Conservation (phyloP, 37 sponge, comb jelly and placozoan species). For the Theonella swinhoei region DNA sequence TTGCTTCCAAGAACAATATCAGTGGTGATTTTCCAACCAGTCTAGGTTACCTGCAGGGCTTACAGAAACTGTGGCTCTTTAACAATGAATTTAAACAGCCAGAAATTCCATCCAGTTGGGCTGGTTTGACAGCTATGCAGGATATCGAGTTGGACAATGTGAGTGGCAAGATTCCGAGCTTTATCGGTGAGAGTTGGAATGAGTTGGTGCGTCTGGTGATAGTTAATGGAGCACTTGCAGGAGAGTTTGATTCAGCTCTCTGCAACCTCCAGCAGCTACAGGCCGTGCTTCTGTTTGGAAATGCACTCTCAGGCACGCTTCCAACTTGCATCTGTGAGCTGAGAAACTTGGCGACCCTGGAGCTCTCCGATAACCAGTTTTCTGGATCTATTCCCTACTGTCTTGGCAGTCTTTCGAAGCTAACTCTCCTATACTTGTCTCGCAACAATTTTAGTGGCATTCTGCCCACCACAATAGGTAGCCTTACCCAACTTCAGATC, state of each 20-base stretch:
- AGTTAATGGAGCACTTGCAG: conserved; percentile 58
- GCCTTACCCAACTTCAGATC: conserved; percentile 24
- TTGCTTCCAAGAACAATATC: conserved; percentile 62
- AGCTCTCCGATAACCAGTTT: conserved; percentile 66
- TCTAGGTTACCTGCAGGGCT: conserved; percentile 26
- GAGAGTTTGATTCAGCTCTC: conserved; percentile 51
- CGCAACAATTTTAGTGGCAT: conserved; percentile 57
- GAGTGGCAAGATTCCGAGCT: conserved; percentile 60
- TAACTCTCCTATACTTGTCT: conserved; percentile 31
- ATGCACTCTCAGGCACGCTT: conserved; percentile 46
- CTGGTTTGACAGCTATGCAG: conserved; percentile 16
- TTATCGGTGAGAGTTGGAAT: conserved; percentile 63
- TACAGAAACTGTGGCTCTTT: conserved; percentile 72
- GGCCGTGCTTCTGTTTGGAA: conserved; percentile 64
- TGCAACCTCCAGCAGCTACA: conserved; percentile 51
- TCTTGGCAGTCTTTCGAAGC: conserved; percentile 29
- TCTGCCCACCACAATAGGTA: conserved; percentile 59
- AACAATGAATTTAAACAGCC: conserved; percentile 47
- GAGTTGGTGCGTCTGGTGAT: conserved; percentile 44
- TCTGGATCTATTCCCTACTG: conserved; percentile 70
- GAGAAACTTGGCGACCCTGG: conserved; percentile 30
- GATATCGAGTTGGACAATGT: conserved; percentile 45
- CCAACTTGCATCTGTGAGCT: conserved; percentile 67
- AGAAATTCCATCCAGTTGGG: conserved; percentile 58
- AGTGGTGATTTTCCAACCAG: conserved; percentile 60